Evolutionary conservation across 2,888 invertebrate genomes (phyloP), one percentile per base, ranked within the genome.

Genomic region (Chrysina gloriosa): DNA sequence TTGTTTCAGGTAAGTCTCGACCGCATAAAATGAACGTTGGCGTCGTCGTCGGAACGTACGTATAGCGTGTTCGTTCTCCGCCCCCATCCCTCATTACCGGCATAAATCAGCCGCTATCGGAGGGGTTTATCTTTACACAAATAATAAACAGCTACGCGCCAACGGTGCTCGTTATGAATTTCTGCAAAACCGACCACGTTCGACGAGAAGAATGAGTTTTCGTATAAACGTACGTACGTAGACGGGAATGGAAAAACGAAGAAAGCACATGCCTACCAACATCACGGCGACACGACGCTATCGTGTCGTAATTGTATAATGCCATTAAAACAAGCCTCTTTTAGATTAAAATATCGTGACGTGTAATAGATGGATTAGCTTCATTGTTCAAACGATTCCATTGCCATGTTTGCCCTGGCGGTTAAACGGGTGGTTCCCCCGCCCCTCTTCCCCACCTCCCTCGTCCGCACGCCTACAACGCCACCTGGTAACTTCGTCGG

Each of bases 221-320:
- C 16, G 16, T 45, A 45, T 16, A 19, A 21, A 45, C 21, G 16
- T 21, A n/a, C 7, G 2, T 45, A 45, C 45, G 11, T n/a, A 0
- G 11, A 23, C 6, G 21, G n/a, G 47, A 47, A 14, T 9, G 2
- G 19, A 21, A 23, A 2, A 25, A 25, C 48, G 48, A 48, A 25
- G 11, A 48, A n/a, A n/a, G n/a, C n/a, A n/a, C n/a, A n/a, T n/a
- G n/a, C n/a, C n/a, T n/a, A n/a, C n/a, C n/a, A n/a, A 76, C 74
- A 76, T 76, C 75, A 73, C 74, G 71, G 73, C 74, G 42, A 61
- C 27, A 61, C 58, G 48, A 19, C 19, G 48, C 74, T 80, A 77
- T 79, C 80, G 78, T 79, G 79, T 79, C 76, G 74, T 78, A 76
- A 80, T 78, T 79, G 79, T 78, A 78, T 80, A 79, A 79, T 79